Conservation (phyloP, 2,113 vertebrate genomes). For the Aleadryas rufinucha region DNA sequence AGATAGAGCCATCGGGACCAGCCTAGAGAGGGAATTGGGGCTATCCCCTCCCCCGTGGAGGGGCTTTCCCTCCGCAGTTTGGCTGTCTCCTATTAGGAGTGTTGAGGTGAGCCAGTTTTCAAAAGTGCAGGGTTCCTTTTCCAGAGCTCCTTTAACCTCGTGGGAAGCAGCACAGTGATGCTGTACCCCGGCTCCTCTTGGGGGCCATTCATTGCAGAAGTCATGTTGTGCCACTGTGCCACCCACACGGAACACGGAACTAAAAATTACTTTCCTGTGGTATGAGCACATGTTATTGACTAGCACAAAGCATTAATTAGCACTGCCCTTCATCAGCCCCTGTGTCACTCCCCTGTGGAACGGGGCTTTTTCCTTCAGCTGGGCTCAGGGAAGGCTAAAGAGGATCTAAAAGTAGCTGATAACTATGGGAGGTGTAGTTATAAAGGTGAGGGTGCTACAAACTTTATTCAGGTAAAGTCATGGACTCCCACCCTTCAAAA, state of each 20-base stretch:
- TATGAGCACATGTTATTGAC: rapidly evolving
- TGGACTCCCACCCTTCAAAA: not conserved
- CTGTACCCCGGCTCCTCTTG: rapidly evolving
- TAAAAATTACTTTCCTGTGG: not conserved
- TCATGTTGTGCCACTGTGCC: not conserved
- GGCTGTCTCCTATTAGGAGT: not conserved
- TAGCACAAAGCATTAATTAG: not conserved
- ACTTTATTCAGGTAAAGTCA: not conserved
- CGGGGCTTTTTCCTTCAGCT: not conserved
- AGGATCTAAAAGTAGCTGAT: not conserved
- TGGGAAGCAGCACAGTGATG: rapidly evolving
- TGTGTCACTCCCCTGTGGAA: not conserved
- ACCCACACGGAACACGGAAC: not conserved
- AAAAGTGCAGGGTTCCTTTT: not conserved
- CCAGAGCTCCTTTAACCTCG: not conserved
- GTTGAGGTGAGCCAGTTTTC: not conserved
- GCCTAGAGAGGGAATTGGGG: no score
- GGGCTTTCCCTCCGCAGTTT: not conserved
- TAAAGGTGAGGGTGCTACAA: not conserved
- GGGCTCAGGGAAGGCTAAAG: not conserved
- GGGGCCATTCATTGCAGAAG: rapidly evolving
- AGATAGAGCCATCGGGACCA: rapidly evolving
- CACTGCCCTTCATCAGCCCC: not conserved
- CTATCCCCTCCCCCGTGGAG: not conserved
- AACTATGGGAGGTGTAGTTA: not conserved